Base-by-base conservation (phyloP, 2,888 invertebrate species). In the Tetanocera ferruginea region DNA sequence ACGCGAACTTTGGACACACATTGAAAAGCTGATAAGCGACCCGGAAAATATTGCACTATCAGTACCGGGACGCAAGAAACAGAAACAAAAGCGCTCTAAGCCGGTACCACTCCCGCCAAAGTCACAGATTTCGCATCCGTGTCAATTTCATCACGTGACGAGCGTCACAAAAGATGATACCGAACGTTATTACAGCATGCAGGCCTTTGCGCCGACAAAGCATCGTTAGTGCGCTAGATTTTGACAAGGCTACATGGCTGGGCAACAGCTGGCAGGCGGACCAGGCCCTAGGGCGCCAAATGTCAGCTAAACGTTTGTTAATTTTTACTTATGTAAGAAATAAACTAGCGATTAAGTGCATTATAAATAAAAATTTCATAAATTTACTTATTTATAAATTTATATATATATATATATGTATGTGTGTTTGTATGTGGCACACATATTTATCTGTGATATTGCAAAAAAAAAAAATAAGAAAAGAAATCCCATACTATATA, bases 131-230 rank as follows among this genome's bases (percentile, higher is more conserved):
- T 95, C 95, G 67, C 93, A 94, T 87, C 96, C 96, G 1, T 96
- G 95, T 87, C 95, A 95, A 86, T 96, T 96, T 89, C 94, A 95
- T 84, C 96, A 96, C 88, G 93, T 96, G 81, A 95, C 95, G 72
- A 94, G 93, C 84, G 93, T 96, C 64, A 94, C 94, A 80, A 91
- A 92, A 55, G 92, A 92, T 76, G 94, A 94, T 85, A 91, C 92
- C 80, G 91, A 91, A 75, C 91, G 93, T 80, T 94, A 93, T 83
- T 93, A 92, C 86, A 94, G 94, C 57, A 91, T 95, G 83, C 93
- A 93, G 86, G 93, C 93, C 31, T 91, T 93, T 83, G 91, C 93
- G 11, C 85, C 89, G 17, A 83, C 86, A 76, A 87, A 86, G 83
- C 87, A 88, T 83, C 88, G 87, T 84, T 89, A 87, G 84, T 81